These are phyloP conservation scores for Anguilla obscura DNA, from an alignment of 2,797 vertebrate genomes.

Conservation along the genomic window DNA sequence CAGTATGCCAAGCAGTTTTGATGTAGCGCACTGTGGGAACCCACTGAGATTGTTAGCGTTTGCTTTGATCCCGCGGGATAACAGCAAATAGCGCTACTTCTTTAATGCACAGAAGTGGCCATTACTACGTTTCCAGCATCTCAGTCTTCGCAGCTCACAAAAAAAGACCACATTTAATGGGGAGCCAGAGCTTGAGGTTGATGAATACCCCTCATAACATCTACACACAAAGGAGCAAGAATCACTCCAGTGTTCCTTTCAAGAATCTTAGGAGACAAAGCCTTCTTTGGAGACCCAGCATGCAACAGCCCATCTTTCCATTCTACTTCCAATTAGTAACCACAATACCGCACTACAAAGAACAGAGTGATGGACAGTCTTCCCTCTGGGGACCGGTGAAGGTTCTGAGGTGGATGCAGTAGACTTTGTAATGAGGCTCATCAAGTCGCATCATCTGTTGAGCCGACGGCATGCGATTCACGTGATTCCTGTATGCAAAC, in stretches of 20 bases:
- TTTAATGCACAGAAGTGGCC: constrained; percentile 3
- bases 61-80: background rate
- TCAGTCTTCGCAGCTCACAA: background rate
- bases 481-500: constrained; percentile 44
- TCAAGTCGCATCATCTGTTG: constrained; percentile 42
- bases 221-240: constrained; percentile 17
- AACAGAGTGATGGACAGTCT: constrained; percentile 43
- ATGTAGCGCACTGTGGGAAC: background rate
- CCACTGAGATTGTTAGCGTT: constrained; percentile 15
- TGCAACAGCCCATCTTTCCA: constrained; percentile 30
- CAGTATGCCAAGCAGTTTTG: background rate
- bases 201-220: constrained; percentile 21
- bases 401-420: constrained; percentile 40
- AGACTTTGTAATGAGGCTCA: constrained; percentile 48
- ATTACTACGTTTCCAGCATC: background rate
- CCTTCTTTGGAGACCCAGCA: background rate
- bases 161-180: background rate
- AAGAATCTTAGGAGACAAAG: constrained; percentile 24
- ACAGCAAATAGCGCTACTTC: background rate
- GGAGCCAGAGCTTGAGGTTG: background rate
- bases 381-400: constrained; percentile 41
- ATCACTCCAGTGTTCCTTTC: constrained; percentile 24
- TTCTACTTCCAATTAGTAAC: constrained; percentile 45
- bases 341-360: constrained; percentile 38
- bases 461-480: constrained; percentile 35